Base-by-base conservation (phyloP, 2,797 vertebrate species). In the Alauda arvensis region DNA sequence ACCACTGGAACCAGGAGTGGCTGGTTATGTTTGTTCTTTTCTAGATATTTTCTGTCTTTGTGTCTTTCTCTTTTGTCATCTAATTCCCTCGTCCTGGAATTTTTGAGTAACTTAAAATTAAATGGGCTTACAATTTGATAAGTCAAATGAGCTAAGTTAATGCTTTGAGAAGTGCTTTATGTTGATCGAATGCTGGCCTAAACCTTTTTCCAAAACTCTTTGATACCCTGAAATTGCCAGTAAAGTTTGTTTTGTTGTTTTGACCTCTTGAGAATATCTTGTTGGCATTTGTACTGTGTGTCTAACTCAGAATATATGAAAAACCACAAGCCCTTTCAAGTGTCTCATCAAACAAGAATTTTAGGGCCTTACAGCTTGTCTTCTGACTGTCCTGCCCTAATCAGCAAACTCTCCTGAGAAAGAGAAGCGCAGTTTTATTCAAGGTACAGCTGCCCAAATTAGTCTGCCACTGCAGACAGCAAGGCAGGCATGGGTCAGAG, bases 101-200 rank as follows among this genome's bases (percentile, higher is more conserved):
- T 49, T 51, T n/a, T 37, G 12, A 57, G 18, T 66, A 66, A 37
- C 12, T 29, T 40, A 23, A 40, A 63, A 81, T 28, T 28, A 46
- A 51, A 57, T 0, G 0, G 28, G 61, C 18, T 59, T 43, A n/a
- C 26, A 65, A 5, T 34, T 48, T 31, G 31, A 7, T 23, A 43
- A 37, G 26, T 51, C 3, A 0, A 65, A 72, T 23, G 15, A n/a
- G n/a, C 5, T 43, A 65, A 49, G 23, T 74, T 26, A 66, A 59
- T 17, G 12, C 3, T 19, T 37, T 57, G 43, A n/a, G 14, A 57
- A 82, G 18, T 19, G 15, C 23, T 59, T 83, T 37, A 18, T 19
- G 8, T 28, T 31, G n/a, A 66, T 8, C 57, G 45, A 66, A 66
- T 23, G 52, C 12, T 28, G n/a, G 15, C 23, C n/a, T 65, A 57